These are phyloP conservation scores for Melanogrammus aeglefinus DNA, from an alignment of 2,797 vertebrate species.

Conservation along the genomic window DNA sequence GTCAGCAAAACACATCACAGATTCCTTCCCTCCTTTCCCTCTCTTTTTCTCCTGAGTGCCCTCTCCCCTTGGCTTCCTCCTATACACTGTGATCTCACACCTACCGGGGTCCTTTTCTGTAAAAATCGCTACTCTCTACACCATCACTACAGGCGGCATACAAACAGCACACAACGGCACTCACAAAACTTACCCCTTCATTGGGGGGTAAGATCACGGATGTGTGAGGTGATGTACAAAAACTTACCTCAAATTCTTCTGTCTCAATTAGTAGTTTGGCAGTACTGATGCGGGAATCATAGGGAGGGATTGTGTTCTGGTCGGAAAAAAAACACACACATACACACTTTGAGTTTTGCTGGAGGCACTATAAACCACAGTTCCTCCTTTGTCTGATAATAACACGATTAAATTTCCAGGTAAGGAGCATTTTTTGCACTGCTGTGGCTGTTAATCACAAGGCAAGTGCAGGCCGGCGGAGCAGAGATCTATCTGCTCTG, in stretches of 20 bases:
- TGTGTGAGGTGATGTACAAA: neutral
- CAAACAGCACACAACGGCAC: constrained; percentile 10
- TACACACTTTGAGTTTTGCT: constrained; percentile 35
- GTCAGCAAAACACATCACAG: constrained; percentile 30
- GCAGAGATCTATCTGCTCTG: constrained; percentile 55
- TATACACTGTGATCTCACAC: constrained; percentile 59
- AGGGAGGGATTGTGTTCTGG: constrained; percentile 64
- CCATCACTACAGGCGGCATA: constrained; percentile 19
- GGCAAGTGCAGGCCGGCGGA: constrained; percentile 36
- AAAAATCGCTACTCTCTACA: constrained; percentile 49
- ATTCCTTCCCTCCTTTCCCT: constrained; percentile 2
- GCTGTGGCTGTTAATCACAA: constrained; percentile 59
- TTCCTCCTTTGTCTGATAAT: constrained; percentile 52
- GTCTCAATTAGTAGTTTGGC: constrained; percentile 71
- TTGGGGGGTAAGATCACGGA: neutral
- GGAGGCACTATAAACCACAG: constrained; percentile 34
- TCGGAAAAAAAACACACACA: constrained; percentile 24
- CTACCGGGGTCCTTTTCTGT: constrained; percentile 39
- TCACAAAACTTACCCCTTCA: neutral
- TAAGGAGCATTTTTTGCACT: constrained; percentile 39
- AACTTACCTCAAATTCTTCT: constrained; percentile 71
- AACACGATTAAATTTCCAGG: constrained; percentile 53
- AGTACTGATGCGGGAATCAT: constrained; percentile 69
- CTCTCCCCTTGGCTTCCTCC: constrained; percentile 59
- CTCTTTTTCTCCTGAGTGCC: constrained; percentile 5